Conservation (phyloP, 2,888 invertebrate species). For the Ptychoptera contaminata region DNA sequence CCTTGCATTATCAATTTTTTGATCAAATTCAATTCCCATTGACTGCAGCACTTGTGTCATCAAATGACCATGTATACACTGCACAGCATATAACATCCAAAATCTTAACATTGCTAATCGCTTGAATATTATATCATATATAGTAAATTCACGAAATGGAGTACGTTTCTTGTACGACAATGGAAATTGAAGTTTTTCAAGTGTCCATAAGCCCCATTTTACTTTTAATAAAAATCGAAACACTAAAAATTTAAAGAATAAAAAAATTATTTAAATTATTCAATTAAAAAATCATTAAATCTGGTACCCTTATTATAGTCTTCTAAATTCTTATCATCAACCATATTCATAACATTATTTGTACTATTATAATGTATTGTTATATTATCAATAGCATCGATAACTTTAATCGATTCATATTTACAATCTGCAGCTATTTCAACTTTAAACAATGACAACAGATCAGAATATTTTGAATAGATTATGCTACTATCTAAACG, state of each 20-base stretch:
- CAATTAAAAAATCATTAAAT: background rate
- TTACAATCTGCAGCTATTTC: conserved; percentile 16
- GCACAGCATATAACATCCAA: conserved; percentile 37
- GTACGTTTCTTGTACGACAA: conserved; percentile 14
- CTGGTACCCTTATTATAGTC: conserved; percentile 20
- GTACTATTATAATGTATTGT: conserved; percentile 19
- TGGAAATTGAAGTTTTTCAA: conserved; percentile 33
- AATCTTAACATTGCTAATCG: conserved; percentile 36
- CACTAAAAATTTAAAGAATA: conserved; percentile 17
- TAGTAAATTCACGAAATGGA: conserved; percentile 19
- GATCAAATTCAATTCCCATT: conserved; percentile 21
- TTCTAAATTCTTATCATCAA: conserved; percentile 17
- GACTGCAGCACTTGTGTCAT: conserved; percentile 34
- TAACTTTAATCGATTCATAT: conserved; percentile 17
- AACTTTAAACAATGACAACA: conserved; percentile 19
- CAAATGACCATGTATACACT: conserved; percentile 35
- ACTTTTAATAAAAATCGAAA: conserved; percentile 37
- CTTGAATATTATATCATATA: conserved; percentile 24
- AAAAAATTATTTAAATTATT: background rate
- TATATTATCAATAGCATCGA: conserved; percentile 22
- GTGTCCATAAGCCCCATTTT: conserved; percentile 37
- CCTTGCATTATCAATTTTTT: conserved; percentile 17
- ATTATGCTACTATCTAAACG: conserved; percentile 32
- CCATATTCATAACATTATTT: conserved; percentile 19
- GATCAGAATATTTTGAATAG: conserved; percentile 27